Percentiles rank a stretch among this genome's conserved stretches.
These are phyloP conservation scores for Solenopsis invicta DNA, from an alignment of 1,140 invertebrate species.

Conservation along the genomic window DNA sequence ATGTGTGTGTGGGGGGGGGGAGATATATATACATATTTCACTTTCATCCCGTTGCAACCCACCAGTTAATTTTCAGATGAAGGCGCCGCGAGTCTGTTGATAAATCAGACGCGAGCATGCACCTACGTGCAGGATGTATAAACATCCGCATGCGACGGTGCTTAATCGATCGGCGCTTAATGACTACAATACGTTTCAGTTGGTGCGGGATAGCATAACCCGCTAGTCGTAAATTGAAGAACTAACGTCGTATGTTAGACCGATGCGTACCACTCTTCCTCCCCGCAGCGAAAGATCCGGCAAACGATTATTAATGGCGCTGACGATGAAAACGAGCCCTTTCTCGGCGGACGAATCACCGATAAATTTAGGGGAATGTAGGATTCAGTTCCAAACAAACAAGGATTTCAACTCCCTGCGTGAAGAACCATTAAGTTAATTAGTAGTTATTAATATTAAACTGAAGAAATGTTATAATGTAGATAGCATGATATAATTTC, in stretches of 20 bases:
- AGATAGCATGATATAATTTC: not conserved
- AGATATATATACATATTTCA: constrained; percentile 13
- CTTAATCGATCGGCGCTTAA: constrained; percentile 82
- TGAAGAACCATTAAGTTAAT: not conserved
- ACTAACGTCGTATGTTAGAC: constrained; percentile 55
- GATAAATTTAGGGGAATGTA: constrained; percentile 39
- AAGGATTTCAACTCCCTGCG: not conserved
- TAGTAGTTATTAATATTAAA: not conserved
- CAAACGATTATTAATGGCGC: constrained; percentile 58
- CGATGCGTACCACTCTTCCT: constrained; percentile 29
- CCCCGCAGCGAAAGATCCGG: constrained; percentile 50
- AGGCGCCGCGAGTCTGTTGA: constrained; percentile 69
- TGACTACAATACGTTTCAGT: constrained; percentile 71
- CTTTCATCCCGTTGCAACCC: constrained; percentile 50
- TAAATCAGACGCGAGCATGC: constrained; percentile 74
- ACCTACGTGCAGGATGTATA: constrained; percentile 68
- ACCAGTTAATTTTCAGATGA: constrained; percentile 69
- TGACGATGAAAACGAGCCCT: constrained; percentile 55
- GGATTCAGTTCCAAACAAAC: constrained; percentile 14
- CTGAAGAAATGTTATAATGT: too few relatives aligned
- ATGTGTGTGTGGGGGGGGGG: not conserved
- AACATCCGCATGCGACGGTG: constrained; percentile 75
- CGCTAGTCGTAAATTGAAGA: constrained; percentile 54
- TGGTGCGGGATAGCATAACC: constrained; percentile 38
- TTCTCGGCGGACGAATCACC: constrained; percentile 27